Evolutionary conservation across 2,797 vertebrate genomes (phyloP).

Genomic region (Pygocentrus nattereri): DNA sequence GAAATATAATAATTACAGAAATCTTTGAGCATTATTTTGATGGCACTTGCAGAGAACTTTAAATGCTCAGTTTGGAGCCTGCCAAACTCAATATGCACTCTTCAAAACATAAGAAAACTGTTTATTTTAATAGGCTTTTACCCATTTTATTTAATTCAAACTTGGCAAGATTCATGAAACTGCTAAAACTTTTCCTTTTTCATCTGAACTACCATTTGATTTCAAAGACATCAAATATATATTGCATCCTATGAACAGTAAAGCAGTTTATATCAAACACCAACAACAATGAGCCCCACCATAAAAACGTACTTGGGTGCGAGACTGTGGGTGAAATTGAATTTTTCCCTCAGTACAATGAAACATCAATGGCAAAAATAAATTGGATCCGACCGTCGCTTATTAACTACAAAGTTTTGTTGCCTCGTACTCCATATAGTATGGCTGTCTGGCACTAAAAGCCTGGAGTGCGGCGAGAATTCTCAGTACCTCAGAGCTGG

Average conservation of each 20-base stretch:
- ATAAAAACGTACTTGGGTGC: constrained; percentile 28
- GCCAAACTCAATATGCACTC: neutral
- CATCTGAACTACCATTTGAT: constrained; percentile 46
- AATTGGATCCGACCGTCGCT: constrained; percentile 41
- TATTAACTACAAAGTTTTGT: constrained; percentile 97
- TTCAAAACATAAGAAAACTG: constrained; percentile 30
- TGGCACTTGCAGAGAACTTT: neutral
- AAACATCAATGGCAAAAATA: constrained; percentile 69
- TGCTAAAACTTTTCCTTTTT: constrained; percentile 31
- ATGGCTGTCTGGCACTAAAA: constrained; percentile 91
- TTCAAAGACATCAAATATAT: constrained; percentile 68
- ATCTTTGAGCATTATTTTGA: constrained; percentile 7
- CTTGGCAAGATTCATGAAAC: constrained; percentile 35
- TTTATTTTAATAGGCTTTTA: constrained; percentile 24
- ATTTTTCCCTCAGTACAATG: constrained; percentile 34
- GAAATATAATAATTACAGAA: constrained; percentile 24
- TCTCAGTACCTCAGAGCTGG: constrained; percentile 91
- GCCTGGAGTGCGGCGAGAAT: constrained; percentile 93
- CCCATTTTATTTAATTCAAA: constrained; percentile 55
- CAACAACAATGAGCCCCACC: constrained; percentile 67
- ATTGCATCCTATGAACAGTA: constrained; percentile 69
- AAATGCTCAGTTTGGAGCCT: neutral
- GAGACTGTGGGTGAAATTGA: constrained; percentile 19
- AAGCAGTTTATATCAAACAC: constrained; percentile 73
- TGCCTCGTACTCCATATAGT: constrained; percentile 91